Evolutionary conservation across 2,113 vertebrate species (phyloP), one percentile per base, ranked within the genome.

Genomic region (Sialia sialis): DNA sequence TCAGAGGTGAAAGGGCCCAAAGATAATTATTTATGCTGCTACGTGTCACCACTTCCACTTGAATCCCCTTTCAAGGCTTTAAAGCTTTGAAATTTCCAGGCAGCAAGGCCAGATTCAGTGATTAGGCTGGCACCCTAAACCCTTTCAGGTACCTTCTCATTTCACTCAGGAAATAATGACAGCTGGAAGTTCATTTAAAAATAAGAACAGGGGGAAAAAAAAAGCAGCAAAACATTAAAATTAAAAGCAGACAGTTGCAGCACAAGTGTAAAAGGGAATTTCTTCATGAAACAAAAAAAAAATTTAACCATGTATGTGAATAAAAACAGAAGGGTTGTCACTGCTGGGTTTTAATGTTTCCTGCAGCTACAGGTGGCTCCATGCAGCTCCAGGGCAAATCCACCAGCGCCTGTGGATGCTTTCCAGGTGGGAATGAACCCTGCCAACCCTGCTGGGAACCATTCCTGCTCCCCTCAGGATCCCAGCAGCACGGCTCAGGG

Each of bases 1-100:
- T 77, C 89, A 39, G 89, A 52, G 94, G 93, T 96, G 95, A 96
- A 96, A 94, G 91, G 91, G 84, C 87, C 84, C 94, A 96, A 96
- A 94, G 95, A 95, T 95, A 94, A 97, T 96, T 97, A 97, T 95
- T 96, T 95, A 97, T 95, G 94, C 95, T 95, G 91, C 89, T 95
- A 55, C n/a, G 29, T 96, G 86, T 93, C 75, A 81, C 83, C 62
- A 86, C 89, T 93, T 94, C 87, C 80, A 84, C 94, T 85, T 80
- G 77, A 94, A 96, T 89, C 80, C 77, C 74, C 92, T 97, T 94
- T 94, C 89, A 89, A 88, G 87, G 85, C 70, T 95, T 94, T 74
- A 96, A 83, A 93, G 94, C 96, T 95, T 95, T 95, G 75, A 96
- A 96, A 94, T 93, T 66, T 93, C 80, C 80, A 84, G 87, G 84